Percentiles rank a stretch among this genome's conserved stretches.
Evolutionary conservation across 2,797 vertebrate species (phyloP).

Genomic region (Simalia tracyae): DNA sequence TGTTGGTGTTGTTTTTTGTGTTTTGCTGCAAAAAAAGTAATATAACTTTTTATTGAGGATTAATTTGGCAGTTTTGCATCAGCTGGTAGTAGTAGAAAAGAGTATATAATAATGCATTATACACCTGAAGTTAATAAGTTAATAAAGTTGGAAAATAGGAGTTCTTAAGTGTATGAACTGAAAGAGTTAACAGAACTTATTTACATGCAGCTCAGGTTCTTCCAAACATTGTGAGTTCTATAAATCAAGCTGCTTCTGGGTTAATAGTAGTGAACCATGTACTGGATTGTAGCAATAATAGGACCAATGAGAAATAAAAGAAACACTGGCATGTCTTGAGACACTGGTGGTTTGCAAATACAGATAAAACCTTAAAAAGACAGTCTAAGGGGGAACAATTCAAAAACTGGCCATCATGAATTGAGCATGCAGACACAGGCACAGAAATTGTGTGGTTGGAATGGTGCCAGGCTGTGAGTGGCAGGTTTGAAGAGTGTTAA

Average conservation of each 20-base stretch:
- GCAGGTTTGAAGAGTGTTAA: background rate
- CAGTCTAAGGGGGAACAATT: background rate
- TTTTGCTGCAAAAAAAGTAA: background rate
- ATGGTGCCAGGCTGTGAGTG: background rate
- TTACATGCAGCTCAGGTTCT: background rate
- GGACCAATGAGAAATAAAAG: background rate
- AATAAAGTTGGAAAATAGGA: background rate
- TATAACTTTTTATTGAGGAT: background rate
- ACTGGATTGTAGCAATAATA: background rate
- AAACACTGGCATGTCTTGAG: background rate
- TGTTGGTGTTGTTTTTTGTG: background rate
- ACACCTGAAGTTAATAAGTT: background rate
- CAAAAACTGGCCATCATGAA: background rate
- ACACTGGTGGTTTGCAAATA: background rate
- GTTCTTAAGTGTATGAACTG: background rate
- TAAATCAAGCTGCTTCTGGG: background rate
- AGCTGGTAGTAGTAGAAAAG: background rate
- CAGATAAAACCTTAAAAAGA: background rate
- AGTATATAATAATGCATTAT: background rate
- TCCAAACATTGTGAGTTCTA: background rate
- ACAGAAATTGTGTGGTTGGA: background rate
- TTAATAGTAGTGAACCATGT: background rate
- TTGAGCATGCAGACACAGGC: background rate
- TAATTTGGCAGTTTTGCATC: background rate
- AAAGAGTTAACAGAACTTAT: background rate